Percentiles rank a stretch among this genome's conserved stretches.
Evolutionary conservation across 2,888 invertebrate genomes (phyloP).

Genomic region (Argyra leucocephala): DNA sequence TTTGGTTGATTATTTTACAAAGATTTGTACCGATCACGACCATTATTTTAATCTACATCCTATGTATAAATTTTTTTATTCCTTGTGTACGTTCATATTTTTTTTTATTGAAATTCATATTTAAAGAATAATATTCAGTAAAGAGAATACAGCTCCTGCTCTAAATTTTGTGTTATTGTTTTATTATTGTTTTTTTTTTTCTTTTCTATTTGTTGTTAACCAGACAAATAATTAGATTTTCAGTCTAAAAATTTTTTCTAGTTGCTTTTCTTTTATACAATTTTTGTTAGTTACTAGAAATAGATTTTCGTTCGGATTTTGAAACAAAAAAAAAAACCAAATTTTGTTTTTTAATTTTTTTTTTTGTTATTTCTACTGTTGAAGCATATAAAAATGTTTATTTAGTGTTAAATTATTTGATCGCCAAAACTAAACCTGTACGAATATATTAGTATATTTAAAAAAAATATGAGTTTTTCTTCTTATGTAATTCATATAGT

Average conservation of each 20-base stretch:
- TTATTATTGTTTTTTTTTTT: background rate
- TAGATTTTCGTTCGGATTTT: constrained; percentile 1
- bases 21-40: no score
- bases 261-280: background rate
- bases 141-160: background rate
- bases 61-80: no score
- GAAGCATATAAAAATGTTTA: background rate
- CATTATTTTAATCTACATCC: background rate
- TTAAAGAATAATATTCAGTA: background rate
- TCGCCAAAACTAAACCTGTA: background rate
- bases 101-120: background rate
- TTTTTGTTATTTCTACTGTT: no score
- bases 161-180: background rate
- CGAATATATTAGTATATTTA: background rate
- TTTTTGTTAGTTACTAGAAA: constrained; percentile 10
- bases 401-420: background rate
- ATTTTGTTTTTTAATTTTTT: no score
- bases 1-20: background rate
- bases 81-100: background rate
- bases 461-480: background rate
- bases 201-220: background rate
- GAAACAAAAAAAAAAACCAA: no score
- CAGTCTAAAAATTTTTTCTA: background rate
- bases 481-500: background rate
- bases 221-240: constrained; percentile 3